Percentiles rank a stretch among this genome's conserved stretches.
phyloP scores from a whole-genome alignment of 2,113 vertebrate species.

The Pseudorectes ferrugineus region DNA sequence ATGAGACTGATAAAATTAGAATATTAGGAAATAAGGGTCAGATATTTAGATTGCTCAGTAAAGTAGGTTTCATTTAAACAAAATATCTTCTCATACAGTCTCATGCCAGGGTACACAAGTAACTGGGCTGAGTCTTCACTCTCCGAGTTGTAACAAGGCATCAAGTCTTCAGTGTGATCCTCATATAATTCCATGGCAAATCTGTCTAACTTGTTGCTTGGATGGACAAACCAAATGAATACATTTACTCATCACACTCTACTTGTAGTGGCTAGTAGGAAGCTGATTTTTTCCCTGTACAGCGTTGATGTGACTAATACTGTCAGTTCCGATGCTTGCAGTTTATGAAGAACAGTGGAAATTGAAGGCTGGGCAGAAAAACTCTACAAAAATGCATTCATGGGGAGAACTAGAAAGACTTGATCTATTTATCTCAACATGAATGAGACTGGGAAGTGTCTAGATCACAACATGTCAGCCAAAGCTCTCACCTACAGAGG shows the following conservation, averaged over 20 bases:
- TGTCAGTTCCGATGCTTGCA: neutral
- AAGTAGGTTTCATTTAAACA: neutral
- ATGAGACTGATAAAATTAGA: neutral
- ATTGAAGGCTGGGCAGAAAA: neutral
- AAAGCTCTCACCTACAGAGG: neutral
- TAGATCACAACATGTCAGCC: neutral
- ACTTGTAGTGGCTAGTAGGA: neutral
- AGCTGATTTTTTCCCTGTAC: neutral
- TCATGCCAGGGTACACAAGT: neutral
- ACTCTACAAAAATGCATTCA: neutral
- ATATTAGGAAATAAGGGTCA: neutral
- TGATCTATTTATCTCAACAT: neutral
- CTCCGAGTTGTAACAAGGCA: neutral
- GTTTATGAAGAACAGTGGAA: neutral
- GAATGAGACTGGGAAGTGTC: neutral
- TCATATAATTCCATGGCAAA: neutral
- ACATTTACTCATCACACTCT: neutral
- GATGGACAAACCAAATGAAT: neutral
- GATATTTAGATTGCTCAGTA: neutral
- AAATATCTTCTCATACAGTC: neutral
- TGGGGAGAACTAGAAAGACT: neutral
- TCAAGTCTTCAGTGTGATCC: neutral
- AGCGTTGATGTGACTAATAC: neutral
- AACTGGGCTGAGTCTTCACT: neutral
- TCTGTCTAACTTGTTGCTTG: neutral